These are phyloP conservation scores for Phengaris alcon DNA, from an alignment of 2,888 invertebrate genomes.

Conservation along the genomic window DNA sequence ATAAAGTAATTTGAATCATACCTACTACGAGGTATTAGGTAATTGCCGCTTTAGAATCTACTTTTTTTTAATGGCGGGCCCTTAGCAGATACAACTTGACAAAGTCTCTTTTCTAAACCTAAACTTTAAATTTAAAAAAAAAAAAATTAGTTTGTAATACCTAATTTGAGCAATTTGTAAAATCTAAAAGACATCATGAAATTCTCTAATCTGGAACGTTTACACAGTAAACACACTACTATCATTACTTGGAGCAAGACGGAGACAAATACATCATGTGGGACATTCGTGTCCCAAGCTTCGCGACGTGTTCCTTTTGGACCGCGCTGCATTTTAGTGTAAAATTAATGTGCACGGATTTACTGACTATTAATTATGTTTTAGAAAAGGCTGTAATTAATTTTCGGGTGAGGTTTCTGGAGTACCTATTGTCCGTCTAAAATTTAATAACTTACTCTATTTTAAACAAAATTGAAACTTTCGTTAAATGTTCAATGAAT, in stretches of 20 bases:
- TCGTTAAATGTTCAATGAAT: no score
- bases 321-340: conserved; percentile 4
- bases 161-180: background rate
- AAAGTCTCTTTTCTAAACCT: no score
- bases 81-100: no score
- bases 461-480: background rate
- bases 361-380: background rate
- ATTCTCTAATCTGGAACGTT: background rate
- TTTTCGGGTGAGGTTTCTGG: background rate
- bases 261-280: background rate
- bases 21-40: no score
- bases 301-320: background rate
- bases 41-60: no score
- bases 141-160: background rate
- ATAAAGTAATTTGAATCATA: no score
- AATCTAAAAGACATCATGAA: background rate
- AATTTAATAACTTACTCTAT: background rate
- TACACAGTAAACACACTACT: background rate
- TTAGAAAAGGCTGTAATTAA: background rate
- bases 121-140: no score
- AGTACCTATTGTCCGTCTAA: background rate
- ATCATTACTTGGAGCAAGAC: background rate
- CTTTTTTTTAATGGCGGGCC: no score
- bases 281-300: conserved; percentile 9
- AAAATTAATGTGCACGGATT: conserved; percentile 12